Conservation (phyloP, 2,113 vertebrate species). For the Megaleporinus macrocephalus region DNA sequence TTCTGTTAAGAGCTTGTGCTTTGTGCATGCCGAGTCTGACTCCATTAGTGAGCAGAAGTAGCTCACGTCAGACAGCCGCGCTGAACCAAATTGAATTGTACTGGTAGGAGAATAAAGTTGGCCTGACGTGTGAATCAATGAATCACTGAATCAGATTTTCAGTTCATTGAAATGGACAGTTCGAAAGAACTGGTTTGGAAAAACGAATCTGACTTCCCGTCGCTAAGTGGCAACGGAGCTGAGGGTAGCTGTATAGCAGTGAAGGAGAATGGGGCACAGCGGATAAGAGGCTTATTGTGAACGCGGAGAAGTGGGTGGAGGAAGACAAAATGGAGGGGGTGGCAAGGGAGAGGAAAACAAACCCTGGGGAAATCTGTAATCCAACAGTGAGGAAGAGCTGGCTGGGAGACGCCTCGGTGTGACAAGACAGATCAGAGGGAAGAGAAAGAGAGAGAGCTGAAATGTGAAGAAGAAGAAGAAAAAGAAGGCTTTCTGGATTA, state of each 20-base stretch:
- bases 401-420: constrained; percentile 64
- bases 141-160: not conserved
- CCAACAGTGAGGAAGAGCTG: constrained; percentile 64
- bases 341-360: constrained; percentile 43
- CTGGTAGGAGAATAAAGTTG: not conserved
- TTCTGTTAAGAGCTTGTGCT: not conserved
- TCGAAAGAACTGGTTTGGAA: not conserved
- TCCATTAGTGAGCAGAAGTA: not conserved
- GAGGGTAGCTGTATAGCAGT: constrained; percentile 45
- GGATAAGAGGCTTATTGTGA: constrained; percentile 70
- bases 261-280: constrained; percentile 59
- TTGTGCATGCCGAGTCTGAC: not conserved
- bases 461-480: constrained; percentile 48
- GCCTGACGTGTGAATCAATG: not conserved
- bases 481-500: not conserved
- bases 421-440: constrained; percentile 68
- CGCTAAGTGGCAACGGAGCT: constrained; percentile 30
- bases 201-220: not conserved
- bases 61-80: not conserved
- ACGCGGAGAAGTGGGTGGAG: constrained; percentile 45
- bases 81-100: not conserved
- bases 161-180: not conserved
- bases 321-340: constrained; percentile 32
- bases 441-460: constrained; percentile 9
- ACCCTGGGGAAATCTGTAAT: constrained; percentile 63